Percentiles rank a stretch among this genome's conserved stretches.
Conservation (phyloP, 2,888 invertebrate genomes). For the Sminthurides aquaticus region DNA sequence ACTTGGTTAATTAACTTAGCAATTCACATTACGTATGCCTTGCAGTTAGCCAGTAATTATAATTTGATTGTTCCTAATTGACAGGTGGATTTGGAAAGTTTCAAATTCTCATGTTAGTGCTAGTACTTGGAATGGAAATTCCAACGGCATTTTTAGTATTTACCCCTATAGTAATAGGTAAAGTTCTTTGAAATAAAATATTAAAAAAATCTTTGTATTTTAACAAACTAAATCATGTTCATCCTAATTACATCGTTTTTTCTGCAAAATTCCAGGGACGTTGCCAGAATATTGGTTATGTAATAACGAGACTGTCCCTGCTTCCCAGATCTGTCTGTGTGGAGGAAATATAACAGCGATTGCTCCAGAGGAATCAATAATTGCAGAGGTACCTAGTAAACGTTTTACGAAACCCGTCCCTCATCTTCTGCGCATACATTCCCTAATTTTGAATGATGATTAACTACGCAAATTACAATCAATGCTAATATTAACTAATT, state of each 20-base stretch:
- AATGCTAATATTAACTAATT: no score
- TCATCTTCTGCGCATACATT: no score
- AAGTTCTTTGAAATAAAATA: neutral
- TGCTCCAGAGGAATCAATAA: neutral
- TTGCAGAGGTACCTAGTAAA: constrained; percentile 6
- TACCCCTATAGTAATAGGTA: constrained; percentile 17
- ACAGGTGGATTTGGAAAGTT: constrained; percentile 22
- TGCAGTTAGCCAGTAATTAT: neutral
- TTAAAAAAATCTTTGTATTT: no score
- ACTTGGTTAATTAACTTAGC: no score
- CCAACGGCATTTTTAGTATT: constrained; percentile 19
- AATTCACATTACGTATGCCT: no score
- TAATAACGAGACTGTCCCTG: neutral
- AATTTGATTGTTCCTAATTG: neutral
- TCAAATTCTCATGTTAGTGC: constrained; percentile 15
- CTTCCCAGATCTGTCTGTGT: neutral
- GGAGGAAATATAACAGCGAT: neutral
- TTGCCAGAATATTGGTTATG: neutral
- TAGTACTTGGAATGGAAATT: constrained; percentile 15
- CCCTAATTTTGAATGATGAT: no score
- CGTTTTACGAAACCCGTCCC: no score
- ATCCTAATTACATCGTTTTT: no score
- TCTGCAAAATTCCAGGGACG: neutral
- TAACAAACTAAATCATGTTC: no score
- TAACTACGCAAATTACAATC: no score